Percentiles rank a stretch among this genome's conserved stretches.
phyloP scores from a whole-genome alignment of 2,113 vertebrate species.

The Podocnemis expansa region DNA sequence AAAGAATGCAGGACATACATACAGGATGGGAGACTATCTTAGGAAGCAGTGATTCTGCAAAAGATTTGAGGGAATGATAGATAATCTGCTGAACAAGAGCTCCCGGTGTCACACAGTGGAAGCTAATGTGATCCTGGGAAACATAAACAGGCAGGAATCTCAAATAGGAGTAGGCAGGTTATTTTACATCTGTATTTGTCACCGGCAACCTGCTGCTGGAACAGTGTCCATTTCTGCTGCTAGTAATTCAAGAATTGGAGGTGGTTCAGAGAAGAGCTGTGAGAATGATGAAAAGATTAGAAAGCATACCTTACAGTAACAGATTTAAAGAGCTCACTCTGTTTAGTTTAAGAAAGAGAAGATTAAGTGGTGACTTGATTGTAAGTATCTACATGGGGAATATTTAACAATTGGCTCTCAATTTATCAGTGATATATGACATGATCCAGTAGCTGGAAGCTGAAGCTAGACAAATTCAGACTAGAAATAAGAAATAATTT shows the following conservation, averaged over 20 bases:
- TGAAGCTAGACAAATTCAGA: too few relatives aligned
- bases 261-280: background rate
- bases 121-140: background rate
- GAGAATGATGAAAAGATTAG: background rate
- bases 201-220: background rate
- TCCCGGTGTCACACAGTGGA: background rate
- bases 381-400: background rate
- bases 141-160: background rate
- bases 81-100: background rate
- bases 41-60: background rate
- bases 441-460: background rate
- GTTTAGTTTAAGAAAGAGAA: background rate
- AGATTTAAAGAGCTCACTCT: background rate
- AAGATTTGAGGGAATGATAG: background rate
- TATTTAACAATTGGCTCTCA: background rate
- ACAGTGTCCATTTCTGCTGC: background rate
- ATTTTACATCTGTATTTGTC: background rate
- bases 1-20: background rate
- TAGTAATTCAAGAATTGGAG: background rate
- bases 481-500: background rate
- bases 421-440: background rate
- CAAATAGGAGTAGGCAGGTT: background rate
- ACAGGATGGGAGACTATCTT: background rate
- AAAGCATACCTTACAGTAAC: background rate
- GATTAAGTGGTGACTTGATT: background rate